Evolutionary conservation across 2,113 vertebrate species (phyloP).

Genomic region (Psittacara wagleri): DNA sequence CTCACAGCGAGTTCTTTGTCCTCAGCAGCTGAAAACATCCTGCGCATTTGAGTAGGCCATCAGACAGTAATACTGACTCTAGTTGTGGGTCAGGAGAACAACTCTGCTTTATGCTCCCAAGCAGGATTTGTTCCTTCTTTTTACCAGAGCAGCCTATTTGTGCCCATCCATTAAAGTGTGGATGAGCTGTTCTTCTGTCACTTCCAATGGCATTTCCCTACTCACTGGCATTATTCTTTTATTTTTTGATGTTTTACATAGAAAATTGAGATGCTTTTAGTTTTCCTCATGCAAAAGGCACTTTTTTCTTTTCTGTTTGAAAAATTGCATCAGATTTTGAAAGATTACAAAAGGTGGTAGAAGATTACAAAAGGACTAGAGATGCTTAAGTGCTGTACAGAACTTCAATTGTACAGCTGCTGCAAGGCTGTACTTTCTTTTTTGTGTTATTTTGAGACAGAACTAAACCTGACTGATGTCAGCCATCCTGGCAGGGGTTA

Average conservation of each 20-base stretch:
- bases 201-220: not conserved
- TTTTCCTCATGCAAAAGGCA: not conserved
- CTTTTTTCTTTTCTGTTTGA: not conserved
- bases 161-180: not conserved
- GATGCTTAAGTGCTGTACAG: not conserved
- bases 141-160: not conserved
- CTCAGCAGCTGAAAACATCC: not conserved
- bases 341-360: not conserved
- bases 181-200: not conserved
- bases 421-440: not conserved
- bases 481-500: not conserved
- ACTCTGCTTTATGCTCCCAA: not conserved
- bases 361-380: not conserved
- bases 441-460: not conserved
- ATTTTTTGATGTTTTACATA: not conserved
- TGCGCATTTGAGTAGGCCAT: not conserved
- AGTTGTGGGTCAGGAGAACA: not conserved
- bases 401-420: not conserved
- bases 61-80: not conserved
- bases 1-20: slow-evolving; percentile 14
- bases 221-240: not conserved
- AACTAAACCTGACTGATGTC: not conserved
- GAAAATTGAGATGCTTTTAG: not conserved
- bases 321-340: not conserved
- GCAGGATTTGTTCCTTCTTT: not conserved